A percentile compares a stretch with the other conserved stretches of the same genome.
Conservation (phyloP, 1,140 invertebrate species). For the Temnothorax longispinosus region DNA sequence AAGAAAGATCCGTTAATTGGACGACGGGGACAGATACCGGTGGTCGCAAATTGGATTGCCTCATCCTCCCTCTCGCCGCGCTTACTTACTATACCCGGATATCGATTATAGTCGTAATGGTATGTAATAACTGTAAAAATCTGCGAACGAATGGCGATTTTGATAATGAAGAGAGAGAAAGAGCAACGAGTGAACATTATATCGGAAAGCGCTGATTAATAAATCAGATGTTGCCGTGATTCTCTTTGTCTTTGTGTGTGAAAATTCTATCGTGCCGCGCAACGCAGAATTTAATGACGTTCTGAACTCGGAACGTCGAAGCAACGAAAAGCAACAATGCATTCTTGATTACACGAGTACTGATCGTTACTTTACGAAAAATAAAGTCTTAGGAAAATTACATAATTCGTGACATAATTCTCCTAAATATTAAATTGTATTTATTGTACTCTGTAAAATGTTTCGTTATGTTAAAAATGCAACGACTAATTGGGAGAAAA, state of each 20-base stretch:
- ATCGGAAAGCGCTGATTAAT: constrained; percentile 4
- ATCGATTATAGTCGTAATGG: constrained; percentile 71
- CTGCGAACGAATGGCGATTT: constrained; percentile 23
- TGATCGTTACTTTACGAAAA: too few species aligned
- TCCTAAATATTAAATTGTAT: too few species aligned
- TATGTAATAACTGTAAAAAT: constrained; percentile 63
- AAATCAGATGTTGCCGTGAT: not conserved
- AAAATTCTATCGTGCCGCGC: not conserved
- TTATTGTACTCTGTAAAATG: too few species aligned
- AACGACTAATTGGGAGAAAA: too few species aligned
- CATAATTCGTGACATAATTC: too few species aligned
- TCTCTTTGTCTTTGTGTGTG: not conserved
- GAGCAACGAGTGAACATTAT: constrained; percentile 12
- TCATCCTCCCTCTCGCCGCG: constrained; percentile 26
- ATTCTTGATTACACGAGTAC: too few species aligned
- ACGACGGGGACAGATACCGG: constrained; percentile 39
- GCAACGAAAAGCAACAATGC: too few species aligned
- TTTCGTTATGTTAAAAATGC: too few species aligned
- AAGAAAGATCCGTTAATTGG: constrained; percentile 69
- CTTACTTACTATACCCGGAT: constrained; percentile 66
- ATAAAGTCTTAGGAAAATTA: too few species aligned
- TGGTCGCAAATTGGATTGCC: constrained; percentile 66
- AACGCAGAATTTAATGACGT: not conserved
- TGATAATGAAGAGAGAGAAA: not conserved
- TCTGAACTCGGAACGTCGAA: too few species aligned